Evolutionary conservation across 1,140 invertebrate genomes (phyloP).

Genomic region (Drosophila aff.): DNA sequence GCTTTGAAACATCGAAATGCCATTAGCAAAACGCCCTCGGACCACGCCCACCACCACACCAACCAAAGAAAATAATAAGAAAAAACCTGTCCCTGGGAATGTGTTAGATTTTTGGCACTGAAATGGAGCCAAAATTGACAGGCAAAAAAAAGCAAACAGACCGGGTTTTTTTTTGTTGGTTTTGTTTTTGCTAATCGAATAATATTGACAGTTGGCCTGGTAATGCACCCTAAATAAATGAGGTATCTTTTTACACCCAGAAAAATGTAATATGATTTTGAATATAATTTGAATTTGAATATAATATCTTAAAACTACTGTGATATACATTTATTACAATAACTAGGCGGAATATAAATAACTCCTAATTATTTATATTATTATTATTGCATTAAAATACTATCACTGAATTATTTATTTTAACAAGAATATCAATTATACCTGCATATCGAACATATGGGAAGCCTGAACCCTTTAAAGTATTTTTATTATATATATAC

Average conservation of each 20-base stretch:
- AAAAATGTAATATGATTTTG: background rate
- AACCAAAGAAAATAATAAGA: background rate
- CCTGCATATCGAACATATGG: background rate
- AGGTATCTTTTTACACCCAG: constrained; percentile 8
- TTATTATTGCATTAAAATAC: background rate
- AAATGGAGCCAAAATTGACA: constrained; percentile 57
- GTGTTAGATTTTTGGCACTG: constrained; percentile 38
- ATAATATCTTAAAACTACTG: background rate
- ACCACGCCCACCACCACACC: constrained; percentile 21
- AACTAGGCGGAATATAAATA: background rate
- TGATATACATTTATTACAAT: background rate
- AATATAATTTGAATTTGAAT: background rate
- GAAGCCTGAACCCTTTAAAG: background rate
- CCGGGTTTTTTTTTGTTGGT: constrained; percentile 15
- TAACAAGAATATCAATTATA: background rate
- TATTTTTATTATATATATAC: no score
- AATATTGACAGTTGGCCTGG: constrained; percentile 68
- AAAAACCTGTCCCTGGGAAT: constrained; percentile 36
- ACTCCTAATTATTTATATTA: background rate
- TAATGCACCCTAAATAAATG: constrained; percentile 54
- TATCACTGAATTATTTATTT: background rate
- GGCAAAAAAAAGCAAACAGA: constrained; percentile 40
- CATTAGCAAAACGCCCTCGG: constrained; percentile 61
- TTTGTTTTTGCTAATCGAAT: constrained; percentile 48
- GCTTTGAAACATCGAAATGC: constrained; percentile 60